Conservation (phyloP, 1,140 invertebrate genomes). For the Atta cephalotes region DNA sequence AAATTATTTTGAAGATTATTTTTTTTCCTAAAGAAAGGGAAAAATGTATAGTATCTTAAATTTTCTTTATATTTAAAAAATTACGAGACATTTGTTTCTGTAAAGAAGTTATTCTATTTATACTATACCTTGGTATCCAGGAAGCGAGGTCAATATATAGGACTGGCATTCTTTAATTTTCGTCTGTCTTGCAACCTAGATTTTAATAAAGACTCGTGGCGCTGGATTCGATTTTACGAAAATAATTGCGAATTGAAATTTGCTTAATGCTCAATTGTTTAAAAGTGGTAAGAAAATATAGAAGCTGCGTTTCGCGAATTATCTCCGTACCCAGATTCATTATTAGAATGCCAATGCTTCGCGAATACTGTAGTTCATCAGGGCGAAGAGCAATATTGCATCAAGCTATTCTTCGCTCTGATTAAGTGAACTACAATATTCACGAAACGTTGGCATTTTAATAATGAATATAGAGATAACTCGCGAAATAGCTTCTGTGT, state of each 20-base stretch:
- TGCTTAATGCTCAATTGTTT: not conserved
- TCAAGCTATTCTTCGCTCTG: no score
- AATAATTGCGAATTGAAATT: not conserved
- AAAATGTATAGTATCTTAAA: not conserved
- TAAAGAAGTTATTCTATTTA: conserved; percentile 45
- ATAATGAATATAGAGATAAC: no score
- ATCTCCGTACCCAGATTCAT: no score
- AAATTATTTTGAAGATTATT: not conserved
- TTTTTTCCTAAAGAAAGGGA: not conserved
- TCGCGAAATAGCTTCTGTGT: no score
- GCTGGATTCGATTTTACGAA: not conserved
- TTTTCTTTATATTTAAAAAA: not conserved
- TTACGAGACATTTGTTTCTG: not conserved
- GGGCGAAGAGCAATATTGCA: no score
- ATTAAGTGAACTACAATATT: no score
- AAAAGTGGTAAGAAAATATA: not conserved
- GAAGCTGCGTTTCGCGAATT: no score
- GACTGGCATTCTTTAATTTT: conserved; percentile 87
- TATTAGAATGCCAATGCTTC: no score
- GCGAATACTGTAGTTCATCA: no score
- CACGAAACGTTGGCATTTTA: no score
- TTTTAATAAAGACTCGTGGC: conserved; percentile 66
- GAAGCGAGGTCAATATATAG: conserved; percentile 88
- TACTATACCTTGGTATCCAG: conserved; percentile 89
- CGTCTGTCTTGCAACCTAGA: conserved; percentile 69